These are phyloP conservation scores for Astropecten irregularis DNA, from an alignment of 53 echinoderm and acorn worm species.

Conservation along the genomic window DNA sequence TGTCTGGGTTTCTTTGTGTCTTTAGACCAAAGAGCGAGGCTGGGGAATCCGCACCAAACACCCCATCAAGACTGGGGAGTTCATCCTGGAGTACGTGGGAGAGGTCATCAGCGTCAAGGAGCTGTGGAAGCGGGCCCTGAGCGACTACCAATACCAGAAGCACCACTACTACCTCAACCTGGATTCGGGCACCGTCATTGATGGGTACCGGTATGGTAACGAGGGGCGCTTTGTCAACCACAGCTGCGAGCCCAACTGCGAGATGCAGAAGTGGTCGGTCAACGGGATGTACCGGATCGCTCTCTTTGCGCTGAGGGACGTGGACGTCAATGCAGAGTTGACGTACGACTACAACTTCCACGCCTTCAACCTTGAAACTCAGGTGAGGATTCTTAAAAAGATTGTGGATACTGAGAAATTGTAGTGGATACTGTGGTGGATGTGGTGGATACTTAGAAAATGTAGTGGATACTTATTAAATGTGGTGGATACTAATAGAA, in stretches of 20 bases:
- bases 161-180: conserved; percentile 98
- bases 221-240: conserved; percentile 98
- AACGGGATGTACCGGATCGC: conserved; percentile 89
- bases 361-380: conserved; percentile 94
- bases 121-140: conserved; percentile 86
- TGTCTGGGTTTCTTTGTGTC: too few species aligned
- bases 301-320: conserved; percentile 88
- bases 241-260: conserved; percentile 98
- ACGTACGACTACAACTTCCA: conserved; percentile 99
- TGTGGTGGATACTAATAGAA: too few species aligned
- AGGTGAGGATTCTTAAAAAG: too few species aligned
- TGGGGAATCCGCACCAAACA: conserved; percentile 82
- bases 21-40: conserved; percentile 80
- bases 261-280: conserved; percentile 99
- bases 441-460: too few species aligned
- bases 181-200: conserved; percentile 95
- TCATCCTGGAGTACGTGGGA: conserved; percentile 95
- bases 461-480: too few species aligned
- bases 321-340: conserved; percentile 74
- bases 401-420: too few species aligned
- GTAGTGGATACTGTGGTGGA: too few species aligned
- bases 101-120: conserved; percentile 98
- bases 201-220: conserved; percentile 92
- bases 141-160: conserved; percentile 94
- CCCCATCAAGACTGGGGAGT: conserved; percentile 64